phyloP scores from a whole-genome alignment of 2,888 invertebrate genomes.

The Coleophora deauratella region DNA sequence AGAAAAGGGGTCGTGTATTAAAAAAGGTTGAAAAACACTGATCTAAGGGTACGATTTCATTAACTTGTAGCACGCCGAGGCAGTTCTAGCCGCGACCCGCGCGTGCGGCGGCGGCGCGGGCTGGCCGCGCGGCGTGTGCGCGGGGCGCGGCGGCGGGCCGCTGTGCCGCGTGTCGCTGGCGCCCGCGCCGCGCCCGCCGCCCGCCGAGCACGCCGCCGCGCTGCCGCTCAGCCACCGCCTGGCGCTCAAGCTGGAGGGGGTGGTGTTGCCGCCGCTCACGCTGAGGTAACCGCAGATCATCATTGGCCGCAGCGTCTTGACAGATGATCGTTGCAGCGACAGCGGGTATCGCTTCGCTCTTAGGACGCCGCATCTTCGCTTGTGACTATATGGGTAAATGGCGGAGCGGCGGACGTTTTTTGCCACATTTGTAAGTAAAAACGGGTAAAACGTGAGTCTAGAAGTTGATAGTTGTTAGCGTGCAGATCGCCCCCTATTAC shows the following conservation, averaged over 20 bases:
- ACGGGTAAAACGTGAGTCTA: too few relatives aligned
- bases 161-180: conserved; percentile 60
- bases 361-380: too few relatives aligned
- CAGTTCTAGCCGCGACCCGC: conserved; percentile 39
- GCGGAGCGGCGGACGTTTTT: too few relatives aligned
- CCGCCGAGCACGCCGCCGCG: conserved; percentile 89
- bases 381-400: too few relatives aligned
- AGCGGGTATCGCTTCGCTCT: too few relatives aligned
- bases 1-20: too few relatives aligned
- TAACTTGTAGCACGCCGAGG: conserved; percentile 40
- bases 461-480: too few relatives aligned
- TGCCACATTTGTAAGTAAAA: too few relatives aligned
- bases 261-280: conserved; percentile 80
- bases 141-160: conserved; percentile 83
- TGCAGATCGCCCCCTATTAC: too few relatives aligned
- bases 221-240: conserved; percentile 89
- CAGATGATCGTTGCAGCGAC: too few relatives aligned
- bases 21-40: too few relatives aligned
- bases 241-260: conserved; percentile 95
- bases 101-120: conserved; percentile 80
- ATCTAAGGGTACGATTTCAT: background rate
- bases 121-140: conserved; percentile 87
- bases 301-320: too few relatives aligned
- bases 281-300: conserved; percentile 72
- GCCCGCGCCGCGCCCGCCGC: conserved; percentile 49